Evolutionary conservation across 2,797 vertebrate species (phyloP).

Genomic region (Babyrousa celebensis): DNA sequence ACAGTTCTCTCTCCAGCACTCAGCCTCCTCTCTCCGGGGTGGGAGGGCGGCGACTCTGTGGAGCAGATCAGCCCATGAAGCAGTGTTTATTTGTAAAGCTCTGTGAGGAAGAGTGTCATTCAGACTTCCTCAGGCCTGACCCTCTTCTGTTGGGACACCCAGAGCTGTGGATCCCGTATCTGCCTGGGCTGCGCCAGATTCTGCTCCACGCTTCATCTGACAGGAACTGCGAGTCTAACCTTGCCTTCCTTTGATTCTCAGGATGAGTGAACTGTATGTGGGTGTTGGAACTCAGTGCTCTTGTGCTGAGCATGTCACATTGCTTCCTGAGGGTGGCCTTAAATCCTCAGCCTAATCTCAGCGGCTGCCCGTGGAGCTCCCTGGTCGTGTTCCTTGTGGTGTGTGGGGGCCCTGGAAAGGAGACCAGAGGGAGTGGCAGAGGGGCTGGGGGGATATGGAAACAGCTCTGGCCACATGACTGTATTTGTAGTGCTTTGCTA

Average conservation of each 20-base stretch:
- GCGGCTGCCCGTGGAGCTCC: neutral
- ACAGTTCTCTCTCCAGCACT: neutral
- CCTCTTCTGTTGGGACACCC: neutral
- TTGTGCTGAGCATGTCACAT: neutral
- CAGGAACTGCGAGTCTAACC: neutral
- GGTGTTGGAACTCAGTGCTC: slow-evolving; percentile 32
- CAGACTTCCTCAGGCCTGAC: slow-evolving; percentile 15
- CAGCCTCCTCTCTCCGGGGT: neutral
- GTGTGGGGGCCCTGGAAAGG: neutral
- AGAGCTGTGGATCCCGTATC: neutral
- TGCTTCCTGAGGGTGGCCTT: slow-evolving; percentile 1
- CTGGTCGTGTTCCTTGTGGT: neutral
- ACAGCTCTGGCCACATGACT: neutral
- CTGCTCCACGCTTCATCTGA: neutral
- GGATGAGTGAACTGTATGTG: neutral
- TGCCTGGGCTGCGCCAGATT: neutral
- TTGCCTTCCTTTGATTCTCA: slow-evolving; percentile 26
- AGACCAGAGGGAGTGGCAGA: neutral
- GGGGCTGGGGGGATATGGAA: neutral
- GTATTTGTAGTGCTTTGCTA: neutral
- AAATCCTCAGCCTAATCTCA: neutral
- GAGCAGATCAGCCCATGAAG: neutral
- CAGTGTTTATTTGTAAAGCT: neutral
- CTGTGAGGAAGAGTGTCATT: neutral
- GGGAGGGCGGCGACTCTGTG: neutral